Percentiles rank a stretch among this genome's conserved stretches.
phyloP scores from a whole-genome alignment of 2,797 vertebrate genomes.

The Fringilla coelebs region DNA sequence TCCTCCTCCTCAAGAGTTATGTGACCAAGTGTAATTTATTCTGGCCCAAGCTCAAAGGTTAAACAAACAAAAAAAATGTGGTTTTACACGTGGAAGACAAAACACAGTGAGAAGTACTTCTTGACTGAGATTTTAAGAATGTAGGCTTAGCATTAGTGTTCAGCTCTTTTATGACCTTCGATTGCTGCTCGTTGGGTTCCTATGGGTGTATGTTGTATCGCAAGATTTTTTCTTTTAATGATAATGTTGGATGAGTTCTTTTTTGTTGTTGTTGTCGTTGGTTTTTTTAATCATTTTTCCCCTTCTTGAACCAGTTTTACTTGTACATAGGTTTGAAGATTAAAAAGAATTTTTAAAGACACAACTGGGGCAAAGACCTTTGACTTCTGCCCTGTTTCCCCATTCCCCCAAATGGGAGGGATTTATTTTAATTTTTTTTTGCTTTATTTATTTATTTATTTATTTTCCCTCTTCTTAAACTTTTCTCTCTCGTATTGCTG shows the following conservation, averaged over 20 bases:
- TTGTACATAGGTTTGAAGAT: conserved; percentile 87
- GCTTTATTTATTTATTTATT: conserved; percentile 60
- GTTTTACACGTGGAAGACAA: conserved; percentile 53
- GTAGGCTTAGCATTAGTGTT: conserved; percentile 91
- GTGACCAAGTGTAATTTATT: conserved; percentile 77
- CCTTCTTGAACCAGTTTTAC: conserved; percentile 74
- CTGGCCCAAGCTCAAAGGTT: conserved; percentile 69
- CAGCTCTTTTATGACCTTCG: conserved; percentile 84
- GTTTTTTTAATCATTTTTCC: conserved; percentile 42
- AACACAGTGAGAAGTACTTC: conserved; percentile 68
- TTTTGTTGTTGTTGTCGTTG: conserved; percentile 48
- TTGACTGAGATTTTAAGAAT: conserved; percentile 89
- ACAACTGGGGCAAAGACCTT: conserved; percentile 77
- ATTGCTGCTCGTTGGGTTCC: conserved; percentile 90
- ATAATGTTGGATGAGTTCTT: conserved; percentile 54
- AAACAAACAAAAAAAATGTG: neutral
- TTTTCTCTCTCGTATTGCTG: conserved; percentile 86
- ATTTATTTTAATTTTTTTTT: conserved; percentile 23
- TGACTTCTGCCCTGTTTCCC: conserved; percentile 63
- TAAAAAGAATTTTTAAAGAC: conserved; percentile 64
- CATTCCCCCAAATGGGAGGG: conserved; percentile 60
- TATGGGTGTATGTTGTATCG: conserved; percentile 85
- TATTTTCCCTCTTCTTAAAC: conserved; percentile 80
- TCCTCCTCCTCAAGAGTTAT: conserved; percentile 74
- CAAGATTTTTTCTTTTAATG: conserved; percentile 73